Conservation (phyloP, 2,888 invertebrate genomes). For the Muscina levida region DNA sequence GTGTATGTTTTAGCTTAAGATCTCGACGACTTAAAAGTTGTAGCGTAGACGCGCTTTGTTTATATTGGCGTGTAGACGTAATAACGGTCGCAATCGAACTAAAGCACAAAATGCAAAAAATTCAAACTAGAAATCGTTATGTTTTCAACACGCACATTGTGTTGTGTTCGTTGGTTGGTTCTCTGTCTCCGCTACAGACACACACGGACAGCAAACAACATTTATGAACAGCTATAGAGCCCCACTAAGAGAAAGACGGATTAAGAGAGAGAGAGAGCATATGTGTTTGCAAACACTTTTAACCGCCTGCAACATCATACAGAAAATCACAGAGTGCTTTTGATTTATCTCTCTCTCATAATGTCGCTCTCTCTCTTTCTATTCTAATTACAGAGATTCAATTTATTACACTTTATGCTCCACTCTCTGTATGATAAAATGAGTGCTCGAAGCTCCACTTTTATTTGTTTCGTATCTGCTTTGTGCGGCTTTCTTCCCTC, state of each 20-base stretch:
- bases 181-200: conserved; percentile 50
- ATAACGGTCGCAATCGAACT: conserved; percentile 77
- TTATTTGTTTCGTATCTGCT: too few species aligned
- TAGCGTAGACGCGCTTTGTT: not conserved
- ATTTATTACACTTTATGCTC: not conserved
- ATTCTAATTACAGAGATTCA: too few species aligned
- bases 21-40: conserved; percentile 1
- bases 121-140: conserved; percentile 42
- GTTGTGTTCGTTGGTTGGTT: conserved; percentile 15
- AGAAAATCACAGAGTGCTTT: conserved; percentile 5
- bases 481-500: not conserved
- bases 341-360: too few species aligned
- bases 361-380: not conserved
- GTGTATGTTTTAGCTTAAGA: not conserved
- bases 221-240: conserved; percentile 4
- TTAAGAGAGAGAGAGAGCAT: conserved; percentile 11
- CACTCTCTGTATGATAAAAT: not conserved
- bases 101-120: conserved; percentile 62
- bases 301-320: not conserved
- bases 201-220: conserved; percentile 36
- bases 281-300: not conserved
- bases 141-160: conserved; percentile 59
- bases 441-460: not conserved
- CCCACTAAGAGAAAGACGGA: conserved; percentile 28
- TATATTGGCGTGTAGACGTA: conserved; percentile 65